Percentiles rank a stretch among this genome's conserved stretches.
Evolutionary conservation across 2,888 invertebrate genomes (phyloP).

Genomic region (Eurytoma adleriae): DNA sequence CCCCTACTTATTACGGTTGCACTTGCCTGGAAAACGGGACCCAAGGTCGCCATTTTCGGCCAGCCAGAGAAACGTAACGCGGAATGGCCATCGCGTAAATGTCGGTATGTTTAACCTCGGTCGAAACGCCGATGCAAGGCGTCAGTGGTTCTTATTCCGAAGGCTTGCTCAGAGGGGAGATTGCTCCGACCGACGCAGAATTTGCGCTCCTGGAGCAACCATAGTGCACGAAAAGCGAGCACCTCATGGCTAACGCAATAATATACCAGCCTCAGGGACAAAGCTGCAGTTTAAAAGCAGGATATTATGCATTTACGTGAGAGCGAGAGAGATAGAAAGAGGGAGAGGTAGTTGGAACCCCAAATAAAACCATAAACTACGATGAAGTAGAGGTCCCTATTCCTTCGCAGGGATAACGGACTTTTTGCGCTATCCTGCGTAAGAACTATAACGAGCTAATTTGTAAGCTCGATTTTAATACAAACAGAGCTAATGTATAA

Average conservation of each 20-base stretch:
- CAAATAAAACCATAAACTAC: constrained; percentile 73
- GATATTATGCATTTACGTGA: constrained; percentile 68
- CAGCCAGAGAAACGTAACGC: constrained; percentile 5
- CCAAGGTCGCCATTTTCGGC: constrained; percentile 47
- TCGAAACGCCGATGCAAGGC: background rate
- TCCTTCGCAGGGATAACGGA: constrained; percentile 64
- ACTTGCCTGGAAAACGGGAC: constrained; percentile 48
- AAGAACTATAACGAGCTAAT: constrained; percentile 35
- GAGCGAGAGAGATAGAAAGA: background rate
- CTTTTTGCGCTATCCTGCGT: constrained; percentile 54
- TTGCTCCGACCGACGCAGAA: background rate
- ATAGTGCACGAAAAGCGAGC: constrained; percentile 42
- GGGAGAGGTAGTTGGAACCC: constrained; percentile 58
- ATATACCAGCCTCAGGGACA: constrained; percentile 72
- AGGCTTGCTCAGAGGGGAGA: background rate
- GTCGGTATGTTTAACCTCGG: constrained; percentile 34
- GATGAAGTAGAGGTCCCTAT: constrained; percentile 54
- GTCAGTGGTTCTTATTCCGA: constrained; percentile 4
- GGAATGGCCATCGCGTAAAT: constrained; percentile 28
- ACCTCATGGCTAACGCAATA: constrained; percentile 65
- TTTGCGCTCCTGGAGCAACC: constrained; percentile 6
- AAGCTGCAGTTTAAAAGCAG: constrained; percentile 68
- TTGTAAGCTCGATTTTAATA: too few species aligned
- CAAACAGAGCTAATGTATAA: too few species aligned
- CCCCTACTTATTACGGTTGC: constrained; percentile 55